Evolutionary conservation across 1,140 invertebrate species (phyloP).

Genomic region (Conopomorpha cramerella): DNA sequence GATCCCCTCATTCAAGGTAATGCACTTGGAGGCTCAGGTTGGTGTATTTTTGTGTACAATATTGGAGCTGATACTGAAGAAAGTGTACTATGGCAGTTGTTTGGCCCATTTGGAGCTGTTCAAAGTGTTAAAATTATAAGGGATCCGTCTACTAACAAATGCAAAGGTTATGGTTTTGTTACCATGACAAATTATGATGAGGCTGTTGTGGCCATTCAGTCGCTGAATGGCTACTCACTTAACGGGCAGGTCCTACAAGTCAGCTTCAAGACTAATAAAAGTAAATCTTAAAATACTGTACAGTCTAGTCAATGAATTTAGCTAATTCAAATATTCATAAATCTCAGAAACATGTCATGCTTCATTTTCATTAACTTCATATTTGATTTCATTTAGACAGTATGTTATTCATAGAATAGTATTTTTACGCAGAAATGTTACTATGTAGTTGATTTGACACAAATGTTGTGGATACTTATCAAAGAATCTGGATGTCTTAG

Average conservation of each 20-base stretch:
- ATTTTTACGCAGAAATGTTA: no score
- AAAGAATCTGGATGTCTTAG: no score
- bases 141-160: slow-evolving; percentile 88
- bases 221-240: slow-evolving; percentile 86
- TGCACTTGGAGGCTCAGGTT: slow-evolving; percentile 76
- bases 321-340: slow-evolving; percentile 57
- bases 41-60: slow-evolving; percentile 95
- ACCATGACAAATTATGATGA: slow-evolving; percentile 95
- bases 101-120: slow-evolving; percentile 91
- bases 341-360: slow-evolving; percentile 41
- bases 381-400: slow-evolving; percentile 6
- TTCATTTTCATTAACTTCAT: no score
- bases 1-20: slow-evolving; percentile 79
- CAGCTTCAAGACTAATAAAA: slow-evolving; percentile 84
- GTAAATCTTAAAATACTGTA: slow-evolving; percentile 63
- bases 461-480: no score
- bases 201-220: slow-evolving; percentile 86
- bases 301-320: slow-evolving; percentile 58
- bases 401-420: no score
- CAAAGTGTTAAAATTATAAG: slow-evolving; percentile 90
- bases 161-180: slow-evolving; percentile 92
- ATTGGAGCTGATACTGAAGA: slow-evolving; percentile 90
- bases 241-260: slow-evolving; percentile 89
- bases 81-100: slow-evolving; percentile 88
- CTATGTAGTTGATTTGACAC: no score